Base-by-base conservation (phyloP, 1,140 invertebrate species). In the Drosophila arizonae region DNA sequence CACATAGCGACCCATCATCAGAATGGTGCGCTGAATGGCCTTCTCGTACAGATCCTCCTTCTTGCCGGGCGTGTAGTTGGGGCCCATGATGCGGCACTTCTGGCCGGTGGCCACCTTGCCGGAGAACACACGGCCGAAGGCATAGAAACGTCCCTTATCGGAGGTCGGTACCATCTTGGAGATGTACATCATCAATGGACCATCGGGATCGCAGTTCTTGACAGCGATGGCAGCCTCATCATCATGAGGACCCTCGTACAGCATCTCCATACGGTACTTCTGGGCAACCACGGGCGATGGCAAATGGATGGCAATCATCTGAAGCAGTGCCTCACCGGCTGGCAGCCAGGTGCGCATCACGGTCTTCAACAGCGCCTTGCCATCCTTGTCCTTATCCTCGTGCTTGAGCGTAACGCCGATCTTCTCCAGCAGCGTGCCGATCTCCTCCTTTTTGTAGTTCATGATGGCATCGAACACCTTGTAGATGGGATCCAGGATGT, bases 151-250 rank as follows among this genome's bases (percentile, higher is more conserved):
- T 76, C 99, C 99, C 93, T 99, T 99, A 92, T 99, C 99, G 45
- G 97, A 97, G 5, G 99, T 99, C 64, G 99, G 99, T 92, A 99
- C 99, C 99, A 99, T 99, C 94, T 99, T 99, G 24, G 98, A 99
- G 74, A 99, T 95, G 94, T 99, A 99, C 99, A 99, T 99, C 98
- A 99, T 99, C 28, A 99, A 94, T 21, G 98, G 98, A 76, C 95
- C 99, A 81, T 98, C 96, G 6, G 98, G 96, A 93, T 99, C 97
- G 92, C 99, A 99, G 89, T 92, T 97, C 95, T 96, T 95, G 76
- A 96, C 95, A 94, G 96, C 97, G 79, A 98, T 82, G 86, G 98
- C 98, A 79, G 97, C 98, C 89, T 98, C 97, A 93, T 99, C 99
- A 92, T 99, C 99, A 81, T 95, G 95, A 62, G 99, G 99, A 93